A percentile compares a stretch with the other conserved stretches of the same genome.
Conservation (phyloP, 2,888 invertebrate genomes). For the Cenopis cana region DNA sequence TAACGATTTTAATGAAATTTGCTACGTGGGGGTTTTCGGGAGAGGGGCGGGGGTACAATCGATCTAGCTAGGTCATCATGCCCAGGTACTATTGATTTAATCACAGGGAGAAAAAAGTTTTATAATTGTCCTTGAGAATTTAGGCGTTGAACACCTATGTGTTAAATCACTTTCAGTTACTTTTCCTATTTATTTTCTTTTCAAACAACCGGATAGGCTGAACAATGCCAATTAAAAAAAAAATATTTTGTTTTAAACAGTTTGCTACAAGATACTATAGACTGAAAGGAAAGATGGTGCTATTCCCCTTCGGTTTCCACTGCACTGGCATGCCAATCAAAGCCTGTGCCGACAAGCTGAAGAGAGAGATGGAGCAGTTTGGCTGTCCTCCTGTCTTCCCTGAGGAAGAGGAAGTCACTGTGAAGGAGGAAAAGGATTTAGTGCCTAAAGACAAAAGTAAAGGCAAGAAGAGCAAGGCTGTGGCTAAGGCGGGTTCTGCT, state of each 20-base stretch:
- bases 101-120: no score
- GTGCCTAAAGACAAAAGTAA: slow-evolving; percentile 88
- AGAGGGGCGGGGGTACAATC: no score
- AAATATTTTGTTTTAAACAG: slow-evolving; percentile 71
- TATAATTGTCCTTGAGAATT: no score
- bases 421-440: slow-evolving; percentile 82
- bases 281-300: slow-evolving; percentile 94
- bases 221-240: no score
- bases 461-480: slow-evolving; percentile 98
- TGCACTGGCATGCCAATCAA: slow-evolving; percentile 99
- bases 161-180: no score
- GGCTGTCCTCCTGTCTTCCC: slow-evolving; percentile 98
- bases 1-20: no score
- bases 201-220: no score
- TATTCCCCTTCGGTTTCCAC: slow-evolving; percentile 99
- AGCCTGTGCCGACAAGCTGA: slow-evolving; percentile 98
- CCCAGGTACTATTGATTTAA: no score
- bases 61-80: no score
- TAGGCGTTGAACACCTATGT: no score
- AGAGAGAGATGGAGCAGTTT: slow-evolving; percentile 95
- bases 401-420: slow-evolving; percentile 77
- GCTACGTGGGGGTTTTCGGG: no score
- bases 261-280: slow-evolving; percentile 96
- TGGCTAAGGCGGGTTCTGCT: slow-evolving; percentile 94
- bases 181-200: no score